Base-by-base conservation (phyloP, 2,888 invertebrate species). In the Ichneumon xanthorius region DNA sequence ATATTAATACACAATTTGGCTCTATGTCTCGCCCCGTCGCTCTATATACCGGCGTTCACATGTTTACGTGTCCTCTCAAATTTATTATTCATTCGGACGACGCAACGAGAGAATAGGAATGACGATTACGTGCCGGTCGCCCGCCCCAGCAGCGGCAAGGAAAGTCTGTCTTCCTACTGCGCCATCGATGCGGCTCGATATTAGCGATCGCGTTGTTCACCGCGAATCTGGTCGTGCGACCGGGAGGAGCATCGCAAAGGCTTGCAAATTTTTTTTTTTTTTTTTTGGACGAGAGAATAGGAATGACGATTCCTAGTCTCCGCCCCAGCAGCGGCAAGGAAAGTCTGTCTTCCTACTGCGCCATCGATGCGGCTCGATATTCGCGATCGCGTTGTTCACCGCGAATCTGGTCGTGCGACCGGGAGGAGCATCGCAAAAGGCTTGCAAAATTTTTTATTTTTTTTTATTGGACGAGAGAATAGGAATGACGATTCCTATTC, bases 1-100 rank as follows among this genome's bases (percentile, higher is more conserved):
- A 91, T 91, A 91, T 91, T 91, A 90, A 91, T 91, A 91, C 88
- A 89, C 90, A 91, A 91, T 91, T 91, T 89, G 89, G 87, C 80
- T 87, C 82, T 82, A 88, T 88, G 89, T 90, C 90, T 88, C 86
- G 87, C 75, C 80, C 68, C 82, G 68, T 77, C 78, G 80, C 65
- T 70, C 71, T 77, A 65, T 72, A 68, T 72, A 72, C 79, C 61
- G 67, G 82, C 78, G 81, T 78, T 55, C 45, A 48, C 75, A 50
- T 83, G 85, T 82, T 75, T 86, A 87, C 87, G 79, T 86, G 87
- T 88, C 84, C 87, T 45, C 73, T 40, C 48, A 79, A 61, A 90
- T 91, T 76, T 88, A 91, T 90, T 91, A 91, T 92, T 91, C 88
- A 91, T 91, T 82, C 80, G 80, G 86, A 84, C 88, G 58, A 82